phyloP scores from a whole-genome alignment of 2,113 vertebrate species.

The Erpornis zantholeuca region DNA sequence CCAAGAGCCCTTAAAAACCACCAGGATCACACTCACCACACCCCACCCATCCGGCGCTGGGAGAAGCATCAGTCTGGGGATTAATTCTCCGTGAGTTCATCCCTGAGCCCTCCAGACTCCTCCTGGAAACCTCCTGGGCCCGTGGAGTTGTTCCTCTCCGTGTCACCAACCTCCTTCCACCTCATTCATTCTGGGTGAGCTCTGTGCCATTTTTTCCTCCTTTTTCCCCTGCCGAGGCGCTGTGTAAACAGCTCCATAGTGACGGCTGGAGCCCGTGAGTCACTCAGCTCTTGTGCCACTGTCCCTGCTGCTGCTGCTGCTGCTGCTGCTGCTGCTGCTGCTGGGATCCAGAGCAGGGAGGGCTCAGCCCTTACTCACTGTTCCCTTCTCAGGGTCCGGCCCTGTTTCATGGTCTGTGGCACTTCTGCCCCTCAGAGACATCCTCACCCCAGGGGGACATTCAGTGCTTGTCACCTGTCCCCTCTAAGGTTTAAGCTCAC shows the following conservation, averaged over 20 bases:
- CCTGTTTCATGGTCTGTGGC: background rate
- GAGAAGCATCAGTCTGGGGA: background rate
- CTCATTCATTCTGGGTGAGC: background rate
- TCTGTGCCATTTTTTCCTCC: background rate
- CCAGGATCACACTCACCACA: background rate
- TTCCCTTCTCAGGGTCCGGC: background rate
- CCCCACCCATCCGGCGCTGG: background rate
- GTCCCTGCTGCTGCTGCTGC: background rate
- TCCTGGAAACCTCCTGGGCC: background rate
- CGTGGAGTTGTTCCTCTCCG: background rate
- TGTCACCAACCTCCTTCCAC: background rate
- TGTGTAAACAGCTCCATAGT: conserved; percentile 9
- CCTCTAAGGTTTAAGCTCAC: background rate
- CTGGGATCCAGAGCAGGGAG: background rate
- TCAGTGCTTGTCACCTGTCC: background rate
- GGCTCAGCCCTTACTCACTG: background rate
- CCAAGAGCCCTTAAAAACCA: background rate
- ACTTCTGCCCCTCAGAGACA: background rate
- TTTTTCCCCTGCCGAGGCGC: background rate
- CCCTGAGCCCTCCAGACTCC: background rate
- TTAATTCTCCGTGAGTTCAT: background rate
- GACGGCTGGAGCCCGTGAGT: conserved; percentile 3
- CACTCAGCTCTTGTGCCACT: background rate
- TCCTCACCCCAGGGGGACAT: background rate
- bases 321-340: background rate